A percentile compares a stretch with the other conserved stretches of the same genome.
phyloP scores from a whole-genome alignment of 2,113 vertebrate genomes.

The Gymnarchus niloticus region DNA sequence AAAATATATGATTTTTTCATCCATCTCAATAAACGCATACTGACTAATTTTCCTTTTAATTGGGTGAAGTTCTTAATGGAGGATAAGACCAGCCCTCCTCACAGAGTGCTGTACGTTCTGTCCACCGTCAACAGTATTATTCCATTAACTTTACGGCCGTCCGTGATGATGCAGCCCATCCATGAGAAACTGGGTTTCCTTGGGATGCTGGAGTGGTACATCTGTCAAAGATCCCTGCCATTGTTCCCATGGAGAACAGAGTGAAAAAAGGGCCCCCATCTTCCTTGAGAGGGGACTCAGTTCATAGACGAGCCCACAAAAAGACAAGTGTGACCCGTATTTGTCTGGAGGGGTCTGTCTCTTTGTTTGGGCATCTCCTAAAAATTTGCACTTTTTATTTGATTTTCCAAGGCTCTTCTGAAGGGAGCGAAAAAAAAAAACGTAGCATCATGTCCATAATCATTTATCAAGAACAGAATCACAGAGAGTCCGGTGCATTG shows the following conservation, averaged over 20 bases:
- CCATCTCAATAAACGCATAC: not conserved
- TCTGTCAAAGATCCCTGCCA: not conserved
- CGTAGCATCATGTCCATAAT: too few species aligned
- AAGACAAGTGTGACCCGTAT: not conserved
- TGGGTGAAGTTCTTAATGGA: too few species aligned
- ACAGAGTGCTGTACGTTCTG: not conserved
- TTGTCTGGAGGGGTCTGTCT: not conserved
- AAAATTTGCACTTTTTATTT: not conserved
- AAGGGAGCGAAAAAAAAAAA: not conserved
- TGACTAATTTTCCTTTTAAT: not conserved
- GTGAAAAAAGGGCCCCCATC: too few species aligned
- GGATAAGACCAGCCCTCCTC: not conserved
- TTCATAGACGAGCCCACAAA: not conserved
- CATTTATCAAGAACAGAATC: too few species aligned
- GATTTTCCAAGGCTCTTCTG: not conserved
- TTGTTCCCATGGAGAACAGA: too few species aligned
- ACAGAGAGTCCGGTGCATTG: too few species aligned
- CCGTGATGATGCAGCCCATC: not conserved
- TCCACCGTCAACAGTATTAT: not conserved
- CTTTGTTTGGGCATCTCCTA: not conserved
- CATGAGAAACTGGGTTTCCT: not conserved
- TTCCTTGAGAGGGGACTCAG: not conserved
- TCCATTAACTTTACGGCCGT: not conserved
- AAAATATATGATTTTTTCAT: not conserved
- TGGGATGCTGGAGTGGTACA: not conserved